Evolutionary conservation across 2,888 invertebrate genomes (phyloP).

Genomic region (Hirtodrosophila cameraria): DNA sequence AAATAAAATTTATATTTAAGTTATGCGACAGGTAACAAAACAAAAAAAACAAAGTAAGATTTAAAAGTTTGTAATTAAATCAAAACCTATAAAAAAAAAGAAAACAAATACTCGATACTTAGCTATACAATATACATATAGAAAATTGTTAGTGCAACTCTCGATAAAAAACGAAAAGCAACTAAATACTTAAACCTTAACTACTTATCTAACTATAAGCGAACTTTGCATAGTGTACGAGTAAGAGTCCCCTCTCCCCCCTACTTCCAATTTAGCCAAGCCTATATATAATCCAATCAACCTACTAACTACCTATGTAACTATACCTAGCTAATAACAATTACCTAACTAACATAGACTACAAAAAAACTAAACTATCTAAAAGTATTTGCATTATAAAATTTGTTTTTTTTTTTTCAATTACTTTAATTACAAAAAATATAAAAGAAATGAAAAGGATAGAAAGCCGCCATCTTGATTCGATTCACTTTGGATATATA

Average conservation of each 20-base stretch:
- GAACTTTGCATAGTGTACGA: conserved; percentile 26
- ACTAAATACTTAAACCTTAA: conserved; percentile 23
- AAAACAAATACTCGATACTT: conserved; percentile 55
- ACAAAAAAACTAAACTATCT: conserved; percentile 10
- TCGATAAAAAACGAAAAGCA: conserved; percentile 15
- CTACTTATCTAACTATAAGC: conserved; percentile 29
- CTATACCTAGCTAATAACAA: conserved; percentile 39
- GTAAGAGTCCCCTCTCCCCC: conserved; percentile 4
- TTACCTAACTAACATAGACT: conserved; percentile 23
- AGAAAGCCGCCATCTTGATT: conserved; percentile 38
- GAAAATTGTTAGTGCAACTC: conserved; percentile 59
- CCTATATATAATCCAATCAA: conserved; percentile 50
- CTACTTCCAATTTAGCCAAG: conserved; percentile 48
- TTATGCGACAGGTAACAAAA: conserved; percentile 30
- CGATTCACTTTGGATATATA: conserved; percentile 24
- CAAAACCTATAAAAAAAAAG: conserved; percentile 64
- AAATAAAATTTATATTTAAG: conserved; percentile 45
- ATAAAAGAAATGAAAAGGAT: too few relatives aligned
- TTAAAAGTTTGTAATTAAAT: conserved; percentile 66
- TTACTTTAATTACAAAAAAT: conserved; percentile 47
- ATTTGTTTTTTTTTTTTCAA: conserved; percentile 53
- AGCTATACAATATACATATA: conserved; percentile 40
- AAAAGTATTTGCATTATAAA: conserved; percentile 50
- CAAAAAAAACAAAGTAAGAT: conserved; percentile 36
- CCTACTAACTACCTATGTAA: conserved; percentile 67